Base-by-base conservation (phyloP, 2,797 vertebrate species). In the Mus spretus region DNA sequence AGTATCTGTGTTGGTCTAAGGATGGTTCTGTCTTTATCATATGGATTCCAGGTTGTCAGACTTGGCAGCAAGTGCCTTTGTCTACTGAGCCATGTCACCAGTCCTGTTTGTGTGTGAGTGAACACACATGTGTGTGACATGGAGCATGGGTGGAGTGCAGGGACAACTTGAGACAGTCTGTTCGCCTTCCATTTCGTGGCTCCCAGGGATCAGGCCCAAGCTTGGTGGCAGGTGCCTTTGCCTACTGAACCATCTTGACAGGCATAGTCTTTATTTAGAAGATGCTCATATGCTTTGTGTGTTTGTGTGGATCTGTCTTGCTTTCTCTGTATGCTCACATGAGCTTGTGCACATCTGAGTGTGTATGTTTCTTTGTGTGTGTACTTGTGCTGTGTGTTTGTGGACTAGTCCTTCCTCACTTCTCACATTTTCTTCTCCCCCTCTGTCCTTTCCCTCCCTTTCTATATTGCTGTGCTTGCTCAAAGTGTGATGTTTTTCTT, bases 251-350 rank as follows among this genome's bases (percentile, higher is more conserved):
- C 44, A 14, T 85, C 63, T 85, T 85, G 44, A 70, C 40, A 63
- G 59, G 26, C 4, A 47, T 84, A 31, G 92, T 37, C 59, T 15
- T 95, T 82, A 67, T 91, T 94, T 88, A 53, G 88, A 31, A 97
- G 78, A 34, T 79, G 50, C 20, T 72, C 22, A 22, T 79, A 55
- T 2, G 44, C 19, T 57, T 0, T 82, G 63, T 86, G 19, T 89
- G 24, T 95, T 5, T 83, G 24, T 44, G 37, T 44, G 24, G 37
- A 28, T 83, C 24, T 55, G 13, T 77, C n/a, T 44, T 77, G 24
- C 24, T 77, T 44, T 77, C 22, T 77, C 47, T 55, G 8, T 55
- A 20, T 55, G 31, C 77, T 34, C 47, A 19, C 8, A 11, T 34
- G 47, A 78, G 77, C 26, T 50, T 31, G 3, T 53, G 15, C 9